Evolutionary conservation across 2,888 invertebrate genomes (phyloP), one percentile per base, ranked within the genome.

Genomic region (Latrodectus hesperus): DNA sequence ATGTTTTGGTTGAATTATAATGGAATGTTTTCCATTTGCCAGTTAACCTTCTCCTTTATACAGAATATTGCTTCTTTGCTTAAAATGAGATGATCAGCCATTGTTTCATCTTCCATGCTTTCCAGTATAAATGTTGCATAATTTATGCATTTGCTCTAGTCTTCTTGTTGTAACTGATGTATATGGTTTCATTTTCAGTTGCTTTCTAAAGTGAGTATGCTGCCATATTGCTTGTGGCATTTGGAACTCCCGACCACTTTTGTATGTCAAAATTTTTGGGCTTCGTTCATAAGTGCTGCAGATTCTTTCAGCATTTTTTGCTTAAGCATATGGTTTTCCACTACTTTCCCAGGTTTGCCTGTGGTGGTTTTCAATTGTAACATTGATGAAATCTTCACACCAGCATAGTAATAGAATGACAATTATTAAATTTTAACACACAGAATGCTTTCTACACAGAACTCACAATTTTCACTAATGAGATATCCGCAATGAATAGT

Each of bases 51-150:
- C 16, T 64, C 65, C 12, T 17, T 75, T 55, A 75, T n/a, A 3
- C 52, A 22, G 9, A 53, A 55, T 14, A 53, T 75, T 49, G 72
- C 74, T 74, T 74, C 74, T 52, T 74, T n/a, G 1, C 17, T 17
- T 16, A 52, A 74, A 74, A 71, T 71, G 38, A 73, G n/a, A 73
- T 53, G 73, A 73, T 52, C 53, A 52, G 55, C 53, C 52, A 73
- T 53, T 53, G 55, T 53, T 73, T 73, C 73, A 52, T 51, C 53
- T 17, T 73, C 73, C 73, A 73, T 73, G 53, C 55, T 73, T 73
- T 52, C 53, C 53, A 53, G 53, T 53, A 51, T 73, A 73, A 16
- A 53, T 6, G n/a, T 12, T 4, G 53, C n/a, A n/a, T 14, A 73
- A 14, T 73, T 73, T 17, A 53, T 53, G n/a, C 10, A 14, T 53